Conservation (phyloP, 2,113 vertebrate species). For the Columba livia region DNA sequence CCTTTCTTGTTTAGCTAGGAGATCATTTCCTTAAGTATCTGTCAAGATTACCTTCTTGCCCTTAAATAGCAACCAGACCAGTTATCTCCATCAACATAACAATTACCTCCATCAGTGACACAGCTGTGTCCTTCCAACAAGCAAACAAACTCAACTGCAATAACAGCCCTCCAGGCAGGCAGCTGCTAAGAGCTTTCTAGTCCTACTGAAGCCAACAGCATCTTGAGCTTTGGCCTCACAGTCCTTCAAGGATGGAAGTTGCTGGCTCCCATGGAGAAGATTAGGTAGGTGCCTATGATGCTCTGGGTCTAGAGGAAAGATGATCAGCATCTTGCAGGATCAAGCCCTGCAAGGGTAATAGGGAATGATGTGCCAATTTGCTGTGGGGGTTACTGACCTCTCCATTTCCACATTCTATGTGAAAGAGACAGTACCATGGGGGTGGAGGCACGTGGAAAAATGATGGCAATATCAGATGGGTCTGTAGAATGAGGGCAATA, state of each 20-base stretch:
- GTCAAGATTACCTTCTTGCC: conserved; percentile 2
- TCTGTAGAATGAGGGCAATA: background rate
- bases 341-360: background rate
- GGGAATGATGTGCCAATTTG: background rate
- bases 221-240: background rate
- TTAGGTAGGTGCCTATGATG: background rate
- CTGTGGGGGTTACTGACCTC: background rate
- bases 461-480: background rate
- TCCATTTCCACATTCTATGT: background rate
- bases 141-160: conserved; percentile 47
- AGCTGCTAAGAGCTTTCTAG: conserved; percentile 1
- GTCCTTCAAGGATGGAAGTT: background rate
- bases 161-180: conserved; percentile 12
- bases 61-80: conserved; percentile 42
- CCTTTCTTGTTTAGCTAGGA: background rate
- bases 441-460: background rate
- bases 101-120: conserved; percentile 13
- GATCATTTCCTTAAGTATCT: conserved; percentile 1
- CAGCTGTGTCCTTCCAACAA: conserved; percentile 36
- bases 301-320: background rate
- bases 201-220: background rate
- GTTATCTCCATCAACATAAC: conserved; percentile 40
- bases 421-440: background rate
- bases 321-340: background rate
- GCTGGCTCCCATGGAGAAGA: background rate